These are phyloP conservation scores for Pantherophis guttatus DNA, from an alignment of 2,113 vertebrate species.

Conservation along the genomic window DNA sequence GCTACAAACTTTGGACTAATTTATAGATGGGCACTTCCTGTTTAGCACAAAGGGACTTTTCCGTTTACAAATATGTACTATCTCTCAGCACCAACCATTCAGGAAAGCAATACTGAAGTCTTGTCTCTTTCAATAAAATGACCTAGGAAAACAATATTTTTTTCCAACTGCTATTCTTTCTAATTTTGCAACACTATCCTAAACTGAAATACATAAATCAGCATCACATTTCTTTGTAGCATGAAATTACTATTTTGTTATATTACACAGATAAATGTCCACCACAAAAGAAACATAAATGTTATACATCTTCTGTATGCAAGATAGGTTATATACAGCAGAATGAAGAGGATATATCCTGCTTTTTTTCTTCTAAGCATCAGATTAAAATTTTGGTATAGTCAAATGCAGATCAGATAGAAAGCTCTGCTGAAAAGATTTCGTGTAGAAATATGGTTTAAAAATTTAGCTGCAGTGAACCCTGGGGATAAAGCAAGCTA, in stretches of 20 bases:
- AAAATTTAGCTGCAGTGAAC: neutral
- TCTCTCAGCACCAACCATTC: neutral
- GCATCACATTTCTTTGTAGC: neutral
- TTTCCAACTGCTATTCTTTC: neutral
- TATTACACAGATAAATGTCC: neutral
- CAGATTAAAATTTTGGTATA: neutral
- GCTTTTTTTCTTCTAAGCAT: neutral
- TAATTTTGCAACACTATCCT: neutral
- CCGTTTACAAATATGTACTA: neutral
- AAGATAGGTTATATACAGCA: conserved; percentile 30
- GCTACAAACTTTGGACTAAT: conserved; percentile 27
- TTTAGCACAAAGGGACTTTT: conserved; percentile 27
- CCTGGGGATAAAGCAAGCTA: neutral
- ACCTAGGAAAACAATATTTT: neutral
- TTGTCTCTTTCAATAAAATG: neutral
- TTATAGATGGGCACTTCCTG: conserved; percentile 15
- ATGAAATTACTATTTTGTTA: conserved; percentile 1
- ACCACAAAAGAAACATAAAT: neutral
- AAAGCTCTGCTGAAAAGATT: neutral
- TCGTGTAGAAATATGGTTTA: neutral
- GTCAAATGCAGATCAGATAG: neutral
- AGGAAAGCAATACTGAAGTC: neutral
- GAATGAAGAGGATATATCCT: conserved; percentile 10
- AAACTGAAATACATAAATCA: conserved; percentile 25
- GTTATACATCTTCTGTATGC: conserved; percentile 34